Evolutionary conservation across 2,888 invertebrate genomes (phyloP).

Genomic region (Drosophila pegasa): DNA sequence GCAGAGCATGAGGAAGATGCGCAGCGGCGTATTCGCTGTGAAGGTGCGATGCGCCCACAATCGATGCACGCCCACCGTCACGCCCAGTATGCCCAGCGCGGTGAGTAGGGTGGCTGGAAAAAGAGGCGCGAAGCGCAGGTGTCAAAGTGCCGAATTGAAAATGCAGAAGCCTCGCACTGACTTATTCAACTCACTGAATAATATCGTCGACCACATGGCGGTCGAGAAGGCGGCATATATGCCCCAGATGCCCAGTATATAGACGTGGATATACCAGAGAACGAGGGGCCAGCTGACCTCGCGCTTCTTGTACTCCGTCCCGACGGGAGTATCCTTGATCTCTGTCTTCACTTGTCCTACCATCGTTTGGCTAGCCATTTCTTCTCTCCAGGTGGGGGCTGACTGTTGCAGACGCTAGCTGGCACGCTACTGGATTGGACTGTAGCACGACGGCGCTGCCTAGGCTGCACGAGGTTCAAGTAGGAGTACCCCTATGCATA

Average conservation of each 20-base stretch:
- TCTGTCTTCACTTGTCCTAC: conserved; percentile 10
- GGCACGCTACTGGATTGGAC: conserved; percentile 42
- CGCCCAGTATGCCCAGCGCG: conserved; percentile 89
- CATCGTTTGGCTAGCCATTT: conserved; percentile 5
- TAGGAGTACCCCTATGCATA: conserved; percentile 32
- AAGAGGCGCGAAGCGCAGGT: conserved; percentile 1
- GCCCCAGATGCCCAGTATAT: conserved; percentile 89
- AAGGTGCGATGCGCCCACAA: conserved; percentile 96
- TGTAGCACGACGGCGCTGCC: background rate
- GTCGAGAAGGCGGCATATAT: conserved; percentile 87
- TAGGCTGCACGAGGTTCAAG: conserved; percentile 10
- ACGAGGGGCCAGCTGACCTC: conserved; percentile 91
- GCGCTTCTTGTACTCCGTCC: conserved; percentile 82
- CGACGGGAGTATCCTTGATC: conserved; percentile 11
- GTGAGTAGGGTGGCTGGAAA: conserved; percentile 87
- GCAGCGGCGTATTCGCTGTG: conserved; percentile 89
- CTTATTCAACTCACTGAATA: conserved; percentile 87
- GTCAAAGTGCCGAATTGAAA: conserved; percentile 8
- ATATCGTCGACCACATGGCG: conserved; percentile 87
- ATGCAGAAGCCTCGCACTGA: conserved; percentile 19
- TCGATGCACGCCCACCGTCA: conserved; percentile 96
- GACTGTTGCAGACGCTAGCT: conserved; percentile 32
- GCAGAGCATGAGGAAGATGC: conserved; percentile 91
- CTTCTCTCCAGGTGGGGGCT: background rate
- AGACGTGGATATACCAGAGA: conserved; percentile 90